phyloP scores from a whole-genome alignment of 2,888 invertebrate species.

The Tenthredo livida region DNA sequence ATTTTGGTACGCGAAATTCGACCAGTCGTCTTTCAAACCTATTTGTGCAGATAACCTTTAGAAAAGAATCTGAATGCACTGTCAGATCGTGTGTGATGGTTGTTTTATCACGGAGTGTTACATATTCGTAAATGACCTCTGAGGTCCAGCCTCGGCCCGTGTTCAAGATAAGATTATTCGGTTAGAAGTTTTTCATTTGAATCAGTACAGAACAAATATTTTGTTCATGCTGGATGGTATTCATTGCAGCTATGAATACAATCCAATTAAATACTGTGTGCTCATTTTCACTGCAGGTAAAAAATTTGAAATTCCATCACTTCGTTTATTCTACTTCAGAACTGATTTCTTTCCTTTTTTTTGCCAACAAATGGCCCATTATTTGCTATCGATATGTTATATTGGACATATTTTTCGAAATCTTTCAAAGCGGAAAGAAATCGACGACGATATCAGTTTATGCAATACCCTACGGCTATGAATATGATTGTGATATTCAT shows the following conservation, averaged over 20 bases:
- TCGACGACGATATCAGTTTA: neutral
- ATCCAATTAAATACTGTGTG: neutral
- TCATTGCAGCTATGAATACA: neutral
- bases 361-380: neutral
- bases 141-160: neutral
- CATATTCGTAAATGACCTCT: neutral
- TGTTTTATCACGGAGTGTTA: neutral
- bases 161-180: slow-evolving; percentile 21
- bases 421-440: neutral
- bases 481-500: neutral
- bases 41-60: too few species aligned
- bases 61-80: too few species aligned
- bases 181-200: neutral
- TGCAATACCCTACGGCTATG: neutral
- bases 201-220: slow-evolving; percentile 10
- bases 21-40: too few species aligned
- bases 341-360: neutral
- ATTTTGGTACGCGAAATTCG: too few species aligned
- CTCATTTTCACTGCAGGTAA: neutral
- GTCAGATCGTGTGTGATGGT: neutral
- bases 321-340: neutral
- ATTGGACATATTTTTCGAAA: neutral
- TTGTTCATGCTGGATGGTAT: neutral
- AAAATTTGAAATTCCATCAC: neutral
- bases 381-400: too few species aligned